phyloP scores from a whole-genome alignment of 2,888 invertebrate species.

The Rhogogaster chlorosoma region DNA sequence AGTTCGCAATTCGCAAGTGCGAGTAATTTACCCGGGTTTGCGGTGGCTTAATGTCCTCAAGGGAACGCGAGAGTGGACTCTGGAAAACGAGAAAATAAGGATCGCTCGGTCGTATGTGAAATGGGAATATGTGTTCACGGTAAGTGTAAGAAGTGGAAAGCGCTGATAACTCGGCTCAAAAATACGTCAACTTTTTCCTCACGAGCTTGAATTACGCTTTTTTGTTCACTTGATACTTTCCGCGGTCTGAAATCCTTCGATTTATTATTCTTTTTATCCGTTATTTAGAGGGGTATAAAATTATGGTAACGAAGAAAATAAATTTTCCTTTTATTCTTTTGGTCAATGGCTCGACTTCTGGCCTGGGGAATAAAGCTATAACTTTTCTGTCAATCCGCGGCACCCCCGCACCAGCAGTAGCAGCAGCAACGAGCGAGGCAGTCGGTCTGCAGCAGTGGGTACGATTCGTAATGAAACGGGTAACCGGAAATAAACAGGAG shows the following conservation, averaged over 20 bases:
- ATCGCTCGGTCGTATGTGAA: not conserved
- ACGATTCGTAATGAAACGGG: constrained; percentile 36
- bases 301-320: constrained; percentile 5
- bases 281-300: not conserved
- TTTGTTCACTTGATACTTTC: not conserved
- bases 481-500: constrained; percentile 48
- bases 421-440: not conserved
- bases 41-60: constrained; percentile 51
- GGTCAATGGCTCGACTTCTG: constrained; percentile 21
- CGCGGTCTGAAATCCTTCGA: not conserved
- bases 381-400: constrained; percentile 5
- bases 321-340: constrained; percentile 29
- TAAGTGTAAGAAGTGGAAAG: not conserved
- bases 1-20: constrained; percentile 51
- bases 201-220: not conserved
- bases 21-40: constrained; percentile 52
- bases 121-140: not conserved
- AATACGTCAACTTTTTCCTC: not conserved
- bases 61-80: constrained; percentile 11
- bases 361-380: constrained; percentile 21
- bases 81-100: constrained; percentile 34
- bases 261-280: not conserved
- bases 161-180: not conserved
- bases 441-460: not conserved
- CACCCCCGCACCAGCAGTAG: not conserved